Percentiles rank a stretch among this genome's conserved stretches.
Conservation (phyloP, 2,797 vertebrate genomes). For the Cossypha dichroa region DNA sequence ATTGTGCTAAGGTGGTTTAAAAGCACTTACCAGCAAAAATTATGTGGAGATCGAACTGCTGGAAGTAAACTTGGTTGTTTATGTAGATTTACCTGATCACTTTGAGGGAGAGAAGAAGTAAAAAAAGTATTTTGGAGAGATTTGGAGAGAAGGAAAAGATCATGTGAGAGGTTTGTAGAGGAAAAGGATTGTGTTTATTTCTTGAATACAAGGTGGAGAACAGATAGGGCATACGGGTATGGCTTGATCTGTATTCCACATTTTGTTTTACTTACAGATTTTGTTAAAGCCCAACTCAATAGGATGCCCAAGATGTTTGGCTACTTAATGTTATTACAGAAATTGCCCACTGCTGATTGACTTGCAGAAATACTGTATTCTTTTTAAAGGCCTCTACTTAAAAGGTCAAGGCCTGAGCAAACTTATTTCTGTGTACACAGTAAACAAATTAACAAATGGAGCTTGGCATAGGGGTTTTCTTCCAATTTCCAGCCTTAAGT, state of each 20-base stretch:
- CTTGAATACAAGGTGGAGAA: not conserved
- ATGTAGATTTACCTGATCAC: not conserved
- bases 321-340: accelerated
- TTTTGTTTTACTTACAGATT: not conserved
- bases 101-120: not conserved
- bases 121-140: not conserved
- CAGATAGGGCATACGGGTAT: accelerated
- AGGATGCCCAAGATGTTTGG: not conserved
- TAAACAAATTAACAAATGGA: slow-evolving; percentile 42
- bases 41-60: not conserved
- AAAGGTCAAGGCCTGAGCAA: slow-evolving; percentile 51
- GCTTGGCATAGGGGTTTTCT: slow-evolving; percentile 9
- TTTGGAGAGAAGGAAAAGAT: not conserved
- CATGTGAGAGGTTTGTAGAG: not conserved
- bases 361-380: not conserved
- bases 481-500: not conserved
- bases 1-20: not conserved
- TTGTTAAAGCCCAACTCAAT: not conserved
- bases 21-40: not conserved
- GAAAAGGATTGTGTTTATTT: not conserved
- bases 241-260: accelerated
- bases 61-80: not conserved
- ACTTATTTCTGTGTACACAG: slow-evolving; percentile 28
- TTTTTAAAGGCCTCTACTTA: not conserved
- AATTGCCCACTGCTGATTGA: not conserved